Base-by-base conservation (phyloP, 1,140 invertebrate genomes). In the Magallana gigas region DNA sequence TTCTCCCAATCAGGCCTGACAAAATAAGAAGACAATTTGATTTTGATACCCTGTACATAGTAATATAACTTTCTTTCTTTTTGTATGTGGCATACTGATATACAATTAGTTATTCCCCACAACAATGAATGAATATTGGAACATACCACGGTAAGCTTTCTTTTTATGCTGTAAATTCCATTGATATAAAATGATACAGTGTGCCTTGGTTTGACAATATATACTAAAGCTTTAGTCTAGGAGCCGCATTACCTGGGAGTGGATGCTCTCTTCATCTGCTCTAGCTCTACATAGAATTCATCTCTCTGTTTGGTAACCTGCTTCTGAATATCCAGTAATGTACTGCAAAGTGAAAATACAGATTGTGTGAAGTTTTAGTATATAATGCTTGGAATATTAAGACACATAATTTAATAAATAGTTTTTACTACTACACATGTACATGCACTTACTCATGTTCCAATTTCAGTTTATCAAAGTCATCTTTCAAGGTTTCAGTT, bases 1-100 rank as follows among this genome's bases (percentile, higher is more conserved):
- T 91, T 92, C 59, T 93, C 92, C 94, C 94, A 95, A 83, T 94
- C 92, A 9, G 94, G 94, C 87, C 94, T 94, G 87, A 12, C 90
- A 71, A 83, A 83, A 57, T 36, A 48, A 23, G 23, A 64, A 64
- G 14, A 23, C 23, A 23, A 23, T 23, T 23, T 23, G 23, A 23
- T 23, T 23, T 23, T 23, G 23, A 23, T 23, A 23, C 23, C 23
- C 23, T 23, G 23, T 23, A 23, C 23, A 23, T 23, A 23, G 23
- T 23, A 23, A 23, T 23, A 23, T 23, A 23, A 23, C 23, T 23
- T 23, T 23, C 23, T 23, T 64, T 16, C 7, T 16, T 4, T 16
- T 64, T 64, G 3, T 16, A 64, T 0, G 2, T 64, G 62, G 62
- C 14, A 64, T 64, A 64, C 7, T 2, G 4, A 16, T 3, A 16